Conservation (phyloP, 2,113 vertebrate genomes). For the Seriola quinqueradiata region DNA sequence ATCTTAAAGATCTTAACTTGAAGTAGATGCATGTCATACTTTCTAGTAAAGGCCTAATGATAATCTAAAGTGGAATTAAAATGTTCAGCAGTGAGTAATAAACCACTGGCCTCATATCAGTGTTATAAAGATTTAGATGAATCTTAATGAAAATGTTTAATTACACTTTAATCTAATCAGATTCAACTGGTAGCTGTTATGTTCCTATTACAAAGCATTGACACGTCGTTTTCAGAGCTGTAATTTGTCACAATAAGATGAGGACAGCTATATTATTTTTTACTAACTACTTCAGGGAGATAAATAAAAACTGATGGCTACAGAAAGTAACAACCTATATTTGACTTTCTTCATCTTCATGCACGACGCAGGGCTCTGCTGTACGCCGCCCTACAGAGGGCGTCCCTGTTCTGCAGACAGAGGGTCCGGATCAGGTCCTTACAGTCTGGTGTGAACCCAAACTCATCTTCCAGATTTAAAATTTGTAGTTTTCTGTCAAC, state of each 20-base stretch:
- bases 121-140: neutral
- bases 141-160: neutral
- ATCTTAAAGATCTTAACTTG: neutral
- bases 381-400: conserved; percentile 18
- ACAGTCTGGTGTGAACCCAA: neutral
- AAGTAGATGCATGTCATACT: neutral
- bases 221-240: neutral
- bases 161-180: neutral
- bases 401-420: conserved; percentile 29
- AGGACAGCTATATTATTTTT: neutral
- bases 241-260: neutral
- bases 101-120: neutral
- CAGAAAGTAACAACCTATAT: neutral
- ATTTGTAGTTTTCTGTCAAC: conserved; percentile 3
- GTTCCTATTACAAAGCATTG: neutral
- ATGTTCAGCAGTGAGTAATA: neutral
- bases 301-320: neutral
- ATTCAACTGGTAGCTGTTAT: neutral
- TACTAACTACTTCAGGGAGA: neutral
- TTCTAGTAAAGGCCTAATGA: neutral
- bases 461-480: neutral
- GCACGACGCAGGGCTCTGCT: neutral
- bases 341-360: neutral
- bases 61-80: neutral
- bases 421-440: neutral